Evolutionary conservation across 2,888 invertebrate genomes (phyloP).

Genomic region (Galerucella calmariensis): DNA sequence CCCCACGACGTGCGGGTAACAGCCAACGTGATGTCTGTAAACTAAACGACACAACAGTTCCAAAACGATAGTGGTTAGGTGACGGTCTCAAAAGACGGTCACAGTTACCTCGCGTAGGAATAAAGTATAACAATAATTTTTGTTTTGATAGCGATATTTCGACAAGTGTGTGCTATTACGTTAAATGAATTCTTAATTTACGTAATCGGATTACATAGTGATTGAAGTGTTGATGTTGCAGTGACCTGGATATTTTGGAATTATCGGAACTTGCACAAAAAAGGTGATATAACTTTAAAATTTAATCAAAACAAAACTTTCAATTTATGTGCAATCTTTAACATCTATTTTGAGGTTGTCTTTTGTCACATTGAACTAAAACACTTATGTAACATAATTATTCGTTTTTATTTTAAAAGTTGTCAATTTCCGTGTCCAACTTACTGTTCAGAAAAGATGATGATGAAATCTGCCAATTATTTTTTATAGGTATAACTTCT

Average conservation of each 20-base stretch:
- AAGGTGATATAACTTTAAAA: constrained; percentile 36
- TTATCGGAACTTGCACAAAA: constrained; percentile 28
- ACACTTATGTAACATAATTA: constrained; percentile 13
- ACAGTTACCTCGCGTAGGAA: constrained; percentile 61
- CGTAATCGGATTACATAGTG: constrained; percentile 41
- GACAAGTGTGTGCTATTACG: constrained; percentile 38
- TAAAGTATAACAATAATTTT: constrained; percentile 7
- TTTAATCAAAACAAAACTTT: background rate
- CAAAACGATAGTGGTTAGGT: constrained; percentile 64
- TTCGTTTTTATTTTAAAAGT: background rate
- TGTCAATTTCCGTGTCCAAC: background rate
- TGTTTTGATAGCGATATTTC: constrained; percentile 27
- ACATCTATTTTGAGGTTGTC: background rate
- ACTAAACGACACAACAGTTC: constrained; percentile 50
- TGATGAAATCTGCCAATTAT: background rate
- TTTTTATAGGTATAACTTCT: background rate
- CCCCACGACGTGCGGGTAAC: constrained; percentile 52
- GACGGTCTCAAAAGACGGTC: constrained; percentile 60
- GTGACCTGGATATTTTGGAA: constrained; percentile 44
- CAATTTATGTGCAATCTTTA: background rate
- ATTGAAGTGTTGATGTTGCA: constrained; percentile 42
- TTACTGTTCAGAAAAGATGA: background rate
- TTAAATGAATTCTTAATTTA: constrained; percentile 35
- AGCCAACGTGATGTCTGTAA: constrained; percentile 45
- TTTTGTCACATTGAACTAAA: constrained; percentile 11